phyloP scores from a whole-genome alignment of 1,140 invertebrate species.

The Drosophila orena region DNA sequence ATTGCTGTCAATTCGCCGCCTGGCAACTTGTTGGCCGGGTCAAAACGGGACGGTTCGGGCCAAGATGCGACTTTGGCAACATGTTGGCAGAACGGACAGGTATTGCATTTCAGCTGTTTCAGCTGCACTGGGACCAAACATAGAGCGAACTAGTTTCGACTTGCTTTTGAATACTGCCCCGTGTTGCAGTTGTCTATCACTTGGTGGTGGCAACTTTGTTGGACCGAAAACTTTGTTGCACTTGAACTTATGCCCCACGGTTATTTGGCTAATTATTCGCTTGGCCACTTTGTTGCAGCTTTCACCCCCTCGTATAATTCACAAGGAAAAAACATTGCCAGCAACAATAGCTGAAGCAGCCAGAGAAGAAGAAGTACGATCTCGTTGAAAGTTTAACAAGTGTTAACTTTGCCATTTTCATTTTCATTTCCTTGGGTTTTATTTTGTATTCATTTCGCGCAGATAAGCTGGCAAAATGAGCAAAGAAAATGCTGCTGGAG shows the following conservation, averaged over 20 bases:
- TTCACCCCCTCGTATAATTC: constrained; percentile 64
- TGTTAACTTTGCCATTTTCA: constrained; percentile 82
- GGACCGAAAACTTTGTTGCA: constrained; percentile 70
- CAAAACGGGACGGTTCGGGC: not conserved
- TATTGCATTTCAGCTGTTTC: constrained; percentile 64
- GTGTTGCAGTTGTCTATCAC: constrained; percentile 50
- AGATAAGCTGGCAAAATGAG: constrained; percentile 71
- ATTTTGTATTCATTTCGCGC: constrained; percentile 65
- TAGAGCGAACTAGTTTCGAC: constrained; percentile 60
- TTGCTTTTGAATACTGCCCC: constrained; percentile 5
- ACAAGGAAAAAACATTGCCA: constrained; percentile 48
- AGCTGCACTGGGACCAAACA: constrained; percentile 33
- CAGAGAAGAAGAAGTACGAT: constrained; percentile 30
- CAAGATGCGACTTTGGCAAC: constrained; percentile 20
- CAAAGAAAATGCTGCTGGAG: constrained; percentile 39
- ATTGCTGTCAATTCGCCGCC: constrained; percentile 68
- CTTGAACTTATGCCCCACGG: constrained; percentile 80
- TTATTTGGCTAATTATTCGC: constrained; percentile 83
- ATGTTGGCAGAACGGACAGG: constrained; percentile 19
- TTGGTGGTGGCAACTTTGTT: constrained; percentile 62
- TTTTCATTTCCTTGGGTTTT: constrained; percentile 72
- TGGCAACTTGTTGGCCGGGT: constrained; percentile 45
- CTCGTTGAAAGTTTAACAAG: constrained; percentile 81
- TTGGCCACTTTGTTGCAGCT: constrained; percentile 76
- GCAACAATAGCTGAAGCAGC: constrained; percentile 31